These are phyloP conservation scores for Leuciscus idus DNA, from an alignment of 2,113 vertebrate species.

Conservation along the genomic window DNA sequence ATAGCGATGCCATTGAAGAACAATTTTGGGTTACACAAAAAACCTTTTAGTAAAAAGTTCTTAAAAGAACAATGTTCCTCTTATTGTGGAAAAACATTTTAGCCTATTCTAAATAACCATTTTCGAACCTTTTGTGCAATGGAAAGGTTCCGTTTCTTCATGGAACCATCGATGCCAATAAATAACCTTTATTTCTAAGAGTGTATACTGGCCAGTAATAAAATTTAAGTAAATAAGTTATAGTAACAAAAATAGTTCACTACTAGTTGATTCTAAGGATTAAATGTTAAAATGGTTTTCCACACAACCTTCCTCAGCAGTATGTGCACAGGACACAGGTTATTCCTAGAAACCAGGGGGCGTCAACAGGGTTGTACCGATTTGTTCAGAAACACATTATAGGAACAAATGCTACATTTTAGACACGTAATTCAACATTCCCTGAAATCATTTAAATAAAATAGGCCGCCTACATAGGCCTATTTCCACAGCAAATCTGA, in stretches of 20 bases:
- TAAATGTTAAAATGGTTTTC: background rate
- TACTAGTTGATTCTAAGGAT: background rate
- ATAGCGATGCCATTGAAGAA: too few species aligned
- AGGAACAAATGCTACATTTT: background rate
- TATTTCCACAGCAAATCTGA: too few species aligned
- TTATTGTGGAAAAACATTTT: too few species aligned
- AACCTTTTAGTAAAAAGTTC: too few species aligned
- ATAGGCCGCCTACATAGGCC: background rate
- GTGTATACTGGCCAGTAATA: too few species aligned
- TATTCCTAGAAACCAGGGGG: background rate
- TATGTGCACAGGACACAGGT: slow-evolving; percentile 3
- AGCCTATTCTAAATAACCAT: too few species aligned
- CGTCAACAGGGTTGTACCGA: background rate
- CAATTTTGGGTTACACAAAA: too few species aligned
- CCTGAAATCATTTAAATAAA: background rate
- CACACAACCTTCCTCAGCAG: slow-evolving; percentile 2
- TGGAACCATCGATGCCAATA: too few species aligned
- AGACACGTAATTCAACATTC: background rate
- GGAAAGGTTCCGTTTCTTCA: too few species aligned
- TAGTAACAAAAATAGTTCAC: background rate
- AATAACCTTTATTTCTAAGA: too few species aligned
- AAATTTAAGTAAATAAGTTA: background rate
- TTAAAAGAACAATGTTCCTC: too few species aligned
- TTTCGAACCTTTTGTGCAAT: too few species aligned
- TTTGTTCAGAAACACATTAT: background rate